Evolutionary conservation across 2,113 vertebrate genomes (phyloP).

Genomic region (Halcyon senegalensis): DNA sequence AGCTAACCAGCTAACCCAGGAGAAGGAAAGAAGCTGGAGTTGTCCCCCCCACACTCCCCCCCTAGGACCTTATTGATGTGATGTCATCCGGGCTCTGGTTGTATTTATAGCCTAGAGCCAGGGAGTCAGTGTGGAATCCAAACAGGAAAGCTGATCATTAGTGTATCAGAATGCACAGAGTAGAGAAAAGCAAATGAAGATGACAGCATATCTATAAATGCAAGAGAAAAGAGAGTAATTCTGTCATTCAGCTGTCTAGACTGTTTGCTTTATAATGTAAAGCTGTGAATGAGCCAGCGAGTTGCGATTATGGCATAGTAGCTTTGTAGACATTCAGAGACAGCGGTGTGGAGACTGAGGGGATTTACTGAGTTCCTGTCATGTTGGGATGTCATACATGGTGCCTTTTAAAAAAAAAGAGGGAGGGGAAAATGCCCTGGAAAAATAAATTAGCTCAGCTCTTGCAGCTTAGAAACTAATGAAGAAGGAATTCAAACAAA

Average conservation of each 20-base stretch:
- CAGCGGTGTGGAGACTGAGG: conserved; percentile 72
- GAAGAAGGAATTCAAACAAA: conserved; percentile 64
- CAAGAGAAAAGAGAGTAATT: conserved; percentile 73
- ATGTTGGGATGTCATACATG: conserved; percentile 62
- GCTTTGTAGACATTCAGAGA: conserved; percentile 80
- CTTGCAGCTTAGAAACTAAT: conserved; percentile 59
- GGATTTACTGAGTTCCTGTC: conserved; percentile 82
- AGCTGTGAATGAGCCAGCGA: conserved; percentile 73
- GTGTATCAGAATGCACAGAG: conserved; percentile 74
- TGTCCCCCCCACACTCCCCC: neutral
- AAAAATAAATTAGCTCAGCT: conserved; percentile 75
- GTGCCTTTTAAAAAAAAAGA: conserved; percentile 58
- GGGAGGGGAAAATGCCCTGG: conserved; percentile 40
- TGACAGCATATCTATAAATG: conserved; percentile 75
- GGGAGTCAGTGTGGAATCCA: conserved; percentile 71
- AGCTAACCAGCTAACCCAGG: neutral
- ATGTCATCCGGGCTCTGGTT: conserved; percentile 51
- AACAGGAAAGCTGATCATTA: conserved; percentile 78
- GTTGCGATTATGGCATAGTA: conserved; percentile 62
- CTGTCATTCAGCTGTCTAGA: conserved; percentile 82
- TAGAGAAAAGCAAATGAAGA: conserved; percentile 71
- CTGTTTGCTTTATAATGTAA: conserved; percentile 82
- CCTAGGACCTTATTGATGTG: neutral
- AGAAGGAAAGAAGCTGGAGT: neutral
- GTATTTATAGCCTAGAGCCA: conserved; percentile 72